phyloP scores from a whole-genome alignment of 2,797 vertebrate genomes.

The Spea hammondii region DNA sequence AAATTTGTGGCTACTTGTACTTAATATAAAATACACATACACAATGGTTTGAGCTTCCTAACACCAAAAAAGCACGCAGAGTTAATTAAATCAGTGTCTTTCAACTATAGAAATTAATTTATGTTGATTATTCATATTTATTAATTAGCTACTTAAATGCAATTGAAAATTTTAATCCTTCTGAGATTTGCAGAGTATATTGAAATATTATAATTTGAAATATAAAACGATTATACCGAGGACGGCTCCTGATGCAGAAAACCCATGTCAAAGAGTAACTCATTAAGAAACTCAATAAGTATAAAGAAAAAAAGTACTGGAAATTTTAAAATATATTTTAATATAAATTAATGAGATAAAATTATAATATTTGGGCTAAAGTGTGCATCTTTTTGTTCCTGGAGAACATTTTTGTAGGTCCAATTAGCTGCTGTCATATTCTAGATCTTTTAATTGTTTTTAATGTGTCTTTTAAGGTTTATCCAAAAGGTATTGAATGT shows the following conservation, averaged over 20 bases:
- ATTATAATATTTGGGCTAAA: constrained; percentile 8
- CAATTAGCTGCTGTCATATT: constrained; percentile 4
- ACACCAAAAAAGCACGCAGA: constrained; percentile 25
- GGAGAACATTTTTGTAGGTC: constrained; percentile 37
- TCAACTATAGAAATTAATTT: constrained; percentile 58
- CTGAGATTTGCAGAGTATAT: too few relatives aligned
- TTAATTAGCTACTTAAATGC: constrained; percentile 49
- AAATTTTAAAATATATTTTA: constrained; percentile 27
- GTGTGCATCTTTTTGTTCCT: constrained; percentile 33
- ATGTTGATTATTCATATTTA: constrained; percentile 62
- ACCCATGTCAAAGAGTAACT: background rate
- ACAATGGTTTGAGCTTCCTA: constrained; percentile 8
- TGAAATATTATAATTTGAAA: too few relatives aligned
- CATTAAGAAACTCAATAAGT: constrained; percentile 10
- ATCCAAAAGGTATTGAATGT: background rate
- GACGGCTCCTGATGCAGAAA: too few relatives aligned
- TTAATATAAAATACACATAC: background rate
- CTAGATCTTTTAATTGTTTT: background rate
- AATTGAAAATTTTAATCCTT: background rate
- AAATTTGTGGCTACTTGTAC: too few relatives aligned
- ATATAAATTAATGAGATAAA: constrained; percentile 12
- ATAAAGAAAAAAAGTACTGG: background rate
- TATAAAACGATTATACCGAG: too few relatives aligned
- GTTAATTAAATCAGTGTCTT: constrained; percentile 47
- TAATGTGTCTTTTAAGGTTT: background rate